phyloP scores from a whole-genome alignment of 2,888 invertebrate species.

The Apocheima hispidaria region DNA sequence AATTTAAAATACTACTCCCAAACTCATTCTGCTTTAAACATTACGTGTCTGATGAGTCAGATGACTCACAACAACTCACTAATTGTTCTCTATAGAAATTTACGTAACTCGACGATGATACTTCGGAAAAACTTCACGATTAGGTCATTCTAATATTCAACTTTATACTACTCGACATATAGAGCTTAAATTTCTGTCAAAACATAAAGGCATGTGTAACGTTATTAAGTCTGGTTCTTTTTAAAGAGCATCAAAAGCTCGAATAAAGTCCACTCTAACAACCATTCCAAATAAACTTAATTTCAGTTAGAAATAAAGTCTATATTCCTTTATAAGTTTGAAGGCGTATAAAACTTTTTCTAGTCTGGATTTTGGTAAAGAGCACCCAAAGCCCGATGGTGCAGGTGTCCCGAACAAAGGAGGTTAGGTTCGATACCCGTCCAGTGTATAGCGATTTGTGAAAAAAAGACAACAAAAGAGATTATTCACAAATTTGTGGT shows the following conservation, averaged over 20 bases:
- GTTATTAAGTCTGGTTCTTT: slow-evolving; percentile 17
- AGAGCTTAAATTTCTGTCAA: neutral
- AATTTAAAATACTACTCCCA: neutral
- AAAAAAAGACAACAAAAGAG: slow-evolving; percentile 45
- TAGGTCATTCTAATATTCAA: slow-evolving; percentile 1
- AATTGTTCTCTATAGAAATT: slow-evolving; percentile 66
- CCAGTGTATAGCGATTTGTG: slow-evolving; percentile 70
- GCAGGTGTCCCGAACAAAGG: slow-evolving; percentile 83
- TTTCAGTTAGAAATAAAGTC: fast-evolving
- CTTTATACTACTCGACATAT: fast-evolving
- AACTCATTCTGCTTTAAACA: neutral
- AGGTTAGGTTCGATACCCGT: slow-evolving; percentile 74
- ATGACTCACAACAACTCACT: slow-evolving; percentile 59
- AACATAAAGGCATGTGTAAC: neutral
- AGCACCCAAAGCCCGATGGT: slow-evolving; percentile 78
- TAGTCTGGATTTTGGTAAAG: slow-evolving; percentile 66
- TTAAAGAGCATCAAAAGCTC: slow-evolving; percentile 7
- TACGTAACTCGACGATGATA: slow-evolving; percentile 61
- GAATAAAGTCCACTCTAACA: neutral
- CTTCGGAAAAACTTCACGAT: slow-evolving; percentile 46
- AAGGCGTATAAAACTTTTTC: slow-evolving; percentile 51
- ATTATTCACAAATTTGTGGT: slow-evolving; percentile 41
- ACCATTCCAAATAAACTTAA: slow-evolving; percentile 37
- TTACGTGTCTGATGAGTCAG: slow-evolving; percentile 35
- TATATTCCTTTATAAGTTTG: slow-evolving; percentile 17